Evolutionary conservation across 2,113 vertebrate species (phyloP).

Genomic region (Myotis yumanensis): DNA sequence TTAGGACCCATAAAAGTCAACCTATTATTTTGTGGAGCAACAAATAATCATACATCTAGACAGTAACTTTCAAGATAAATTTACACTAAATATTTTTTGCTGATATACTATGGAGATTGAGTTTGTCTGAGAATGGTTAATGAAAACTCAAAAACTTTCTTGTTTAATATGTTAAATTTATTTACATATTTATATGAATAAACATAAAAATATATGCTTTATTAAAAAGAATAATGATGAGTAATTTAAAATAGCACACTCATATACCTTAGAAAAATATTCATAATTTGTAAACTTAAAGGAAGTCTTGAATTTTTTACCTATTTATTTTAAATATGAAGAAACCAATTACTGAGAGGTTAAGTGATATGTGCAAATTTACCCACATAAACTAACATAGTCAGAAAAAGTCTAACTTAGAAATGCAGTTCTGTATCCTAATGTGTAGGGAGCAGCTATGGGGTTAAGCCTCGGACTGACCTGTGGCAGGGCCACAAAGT

Average conservation of each 20-base stretch:
- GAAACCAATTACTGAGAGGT: background rate
- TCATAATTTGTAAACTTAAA: background rate
- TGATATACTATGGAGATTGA: background rate
- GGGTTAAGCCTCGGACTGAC: too few species aligned
- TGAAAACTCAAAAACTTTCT: background rate
- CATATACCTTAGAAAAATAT: background rate
- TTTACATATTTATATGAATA: background rate
- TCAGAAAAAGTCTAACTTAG: background rate
- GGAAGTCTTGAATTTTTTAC: background rate
- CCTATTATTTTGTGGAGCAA: background rate
- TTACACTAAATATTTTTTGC: background rate
- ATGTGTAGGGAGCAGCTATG: too few species aligned
- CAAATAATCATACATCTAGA: constrained; percentile 6
- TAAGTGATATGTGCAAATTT: background rate
- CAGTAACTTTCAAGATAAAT: background rate
- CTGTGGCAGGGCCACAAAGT: too few species aligned
- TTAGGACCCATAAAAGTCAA: constrained; percentile 11
- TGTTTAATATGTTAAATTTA: background rate
- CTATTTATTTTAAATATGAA: background rate
- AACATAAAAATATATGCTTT: background rate
- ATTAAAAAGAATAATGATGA: background rate
- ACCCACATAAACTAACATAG: background rate
- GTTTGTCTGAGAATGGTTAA: background rate
- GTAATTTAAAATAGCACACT: background rate
- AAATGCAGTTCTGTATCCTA: background rate